Evolutionary conservation across 2,113 vertebrate genomes (phyloP).

Genomic region (zebrafish (Danio rerio)): GRCz12tu NC_133179.1:16931001-16931500

Average conservation of each 20-base stretch:
- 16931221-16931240: not conserved
- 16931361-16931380: slow-evolving; percentile 63
- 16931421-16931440: slow-evolving; percentile 57
- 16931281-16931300: not conserved
- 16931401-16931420: slow-evolving; percentile 64
- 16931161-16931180: too few species aligned
- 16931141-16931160: too few species aligned
- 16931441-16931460: slow-evolving; percentile 56
- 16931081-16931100: too few species aligned
- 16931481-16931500: slow-evolving; percentile 10
- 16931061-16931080: too few species aligned
- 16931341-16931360: slow-evolving; percentile 64
- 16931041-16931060: too few species aligned
- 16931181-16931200: too few species aligned
- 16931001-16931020: too few species aligned
- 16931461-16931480: slow-evolving; percentile 48
- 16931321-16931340: slow-evolving; percentile 55
- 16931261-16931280: not conserved
- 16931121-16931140: too few species aligned
- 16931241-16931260: not conserved
- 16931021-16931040: too few species aligned
- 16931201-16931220: not conserved
- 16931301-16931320: slow-evolving; percentile 49
- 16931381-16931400: slow-evolving; percentile 70
- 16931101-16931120: too few species aligned